A percentile compares a stretch with the other conserved stretches of the same genome.
phyloP scores from a whole-genome alignment of 2,888 invertebrate species.

The Priocnemis perturbator region DNA sequence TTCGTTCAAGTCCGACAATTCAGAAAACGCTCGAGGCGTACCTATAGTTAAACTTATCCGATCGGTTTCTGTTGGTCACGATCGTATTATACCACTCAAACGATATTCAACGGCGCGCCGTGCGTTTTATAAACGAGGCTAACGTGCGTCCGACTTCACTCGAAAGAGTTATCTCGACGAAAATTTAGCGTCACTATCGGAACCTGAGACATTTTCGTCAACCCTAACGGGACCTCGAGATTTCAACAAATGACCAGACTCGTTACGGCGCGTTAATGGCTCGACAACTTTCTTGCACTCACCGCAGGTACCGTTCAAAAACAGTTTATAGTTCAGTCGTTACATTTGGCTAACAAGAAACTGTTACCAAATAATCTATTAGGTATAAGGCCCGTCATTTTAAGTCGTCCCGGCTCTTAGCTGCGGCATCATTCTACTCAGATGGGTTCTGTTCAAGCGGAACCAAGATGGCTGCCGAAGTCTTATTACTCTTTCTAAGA shows the following conservation, averaged over 20 bases:
- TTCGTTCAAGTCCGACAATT: too few species aligned
- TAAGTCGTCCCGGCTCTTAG: conserved; percentile 63
- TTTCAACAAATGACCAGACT: background rate
- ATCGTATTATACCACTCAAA: too few species aligned
- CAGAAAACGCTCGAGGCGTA: too few species aligned
- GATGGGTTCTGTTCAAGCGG: conserved; percentile 61
- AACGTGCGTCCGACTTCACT: too few species aligned
- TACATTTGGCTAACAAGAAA: conserved; percentile 58
- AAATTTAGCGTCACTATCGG: background rate
- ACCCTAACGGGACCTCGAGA: background rate
- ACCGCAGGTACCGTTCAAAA: too few species aligned
- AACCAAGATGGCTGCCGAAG: conserved; percentile 64
- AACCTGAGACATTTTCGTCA: background rate
- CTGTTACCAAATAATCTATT: conserved; percentile 60
- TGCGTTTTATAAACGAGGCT: too few species aligned
- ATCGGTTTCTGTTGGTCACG: too few species aligned
- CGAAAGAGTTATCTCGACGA: too few species aligned
- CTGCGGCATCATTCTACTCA: conserved; percentile 55
- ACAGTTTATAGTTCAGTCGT: conserved; percentile 24
- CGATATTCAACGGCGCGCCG: too few species aligned
- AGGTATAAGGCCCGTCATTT: conserved; percentile 45
- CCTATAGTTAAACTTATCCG: too few species aligned
- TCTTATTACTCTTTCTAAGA: conserved; percentile 42
- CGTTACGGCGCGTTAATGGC: conserved; percentile 19
- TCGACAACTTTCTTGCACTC: conserved; percentile 16